Evolutionary conservation across 2,888 invertebrate species (phyloP).

Genomic region (Andrena praecox): DNA sequence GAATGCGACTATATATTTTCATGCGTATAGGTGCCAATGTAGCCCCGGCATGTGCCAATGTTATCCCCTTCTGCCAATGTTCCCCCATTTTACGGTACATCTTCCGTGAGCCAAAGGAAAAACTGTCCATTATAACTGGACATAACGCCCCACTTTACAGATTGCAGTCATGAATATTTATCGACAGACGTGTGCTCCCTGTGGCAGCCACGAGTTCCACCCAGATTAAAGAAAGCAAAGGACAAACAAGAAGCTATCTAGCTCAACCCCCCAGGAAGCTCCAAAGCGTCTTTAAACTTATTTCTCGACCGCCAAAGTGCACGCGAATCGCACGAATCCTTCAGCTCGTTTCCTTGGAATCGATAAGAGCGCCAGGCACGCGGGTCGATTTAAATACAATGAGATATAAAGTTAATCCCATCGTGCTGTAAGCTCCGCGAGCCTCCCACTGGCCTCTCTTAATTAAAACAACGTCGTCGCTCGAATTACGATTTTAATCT

Average conservation of each 20-base stretch:
- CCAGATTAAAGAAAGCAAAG: not conserved
- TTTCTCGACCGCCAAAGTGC: not conserved
- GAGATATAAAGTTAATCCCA: conserved; percentile 34
- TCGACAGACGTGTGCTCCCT: not conserved
- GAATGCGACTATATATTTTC: too few relatives aligned
- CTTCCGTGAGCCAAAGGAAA: not conserved
- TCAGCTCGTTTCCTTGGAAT: not conserved
- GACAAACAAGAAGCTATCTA: not conserved
- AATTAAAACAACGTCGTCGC: conserved; percentile 51
- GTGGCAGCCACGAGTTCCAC: not conserved
- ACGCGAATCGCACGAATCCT: not conserved
- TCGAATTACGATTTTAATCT: conserved; percentile 54
- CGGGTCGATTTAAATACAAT: conserved; percentile 44
- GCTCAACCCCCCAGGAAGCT: not conserved
- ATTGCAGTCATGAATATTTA: conserved; percentile 27
- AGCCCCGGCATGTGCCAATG: too few relatives aligned
- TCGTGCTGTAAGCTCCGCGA: conserved; percentile 26
- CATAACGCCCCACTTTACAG: conserved; percentile 29
- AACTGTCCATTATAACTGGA: conserved; percentile 29
- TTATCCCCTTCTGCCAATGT: too few relatives aligned
- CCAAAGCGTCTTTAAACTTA: not conserved
- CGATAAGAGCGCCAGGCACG: not conserved
- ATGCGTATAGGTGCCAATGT: too few relatives aligned
- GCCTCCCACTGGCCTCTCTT: conserved; percentile 32
- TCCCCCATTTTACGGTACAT: too few relatives aligned